Percentiles rank a stretch among this genome's conserved stretches.
Evolutionary conservation across 2,888 invertebrate species (phyloP).

Genomic region (Agrypnus murinus): DNA sequence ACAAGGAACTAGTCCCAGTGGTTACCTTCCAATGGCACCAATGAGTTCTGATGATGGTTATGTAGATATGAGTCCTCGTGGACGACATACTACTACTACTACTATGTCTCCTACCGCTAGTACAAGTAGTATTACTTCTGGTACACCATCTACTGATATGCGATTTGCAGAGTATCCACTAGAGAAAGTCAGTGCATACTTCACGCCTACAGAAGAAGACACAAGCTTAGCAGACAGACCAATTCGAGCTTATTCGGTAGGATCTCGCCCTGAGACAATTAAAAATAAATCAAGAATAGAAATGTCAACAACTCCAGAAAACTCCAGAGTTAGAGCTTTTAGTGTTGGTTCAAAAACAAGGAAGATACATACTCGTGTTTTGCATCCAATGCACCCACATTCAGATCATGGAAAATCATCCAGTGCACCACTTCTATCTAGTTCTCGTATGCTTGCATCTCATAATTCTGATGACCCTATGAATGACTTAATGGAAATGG

Average conservation of each 20-base stretch:
- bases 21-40: constrained; percentile 82
- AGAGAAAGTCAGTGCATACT: constrained; percentile 86
- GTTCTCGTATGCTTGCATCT: constrained; percentile 69
- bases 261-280: constrained; percentile 81
- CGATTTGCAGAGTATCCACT: constrained; percentile 85
- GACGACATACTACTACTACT: constrained; percentile 66
- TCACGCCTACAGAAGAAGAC: constrained; percentile 78
- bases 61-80: constrained; percentile 75
- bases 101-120: constrained; percentile 79
- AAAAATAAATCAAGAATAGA: constrained; percentile 58
- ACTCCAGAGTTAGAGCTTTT: constrained; percentile 81
- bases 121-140: constrained; percentile 84
- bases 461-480: constrained; percentile 76
- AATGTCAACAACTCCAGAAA: constrained; percentile 71
- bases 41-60: constrained; percentile 72
- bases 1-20: constrained; percentile 54
- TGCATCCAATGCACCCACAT: constrained; percentile 61
- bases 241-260: constrained; percentile 89
- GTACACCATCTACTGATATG: constrained; percentile 87
- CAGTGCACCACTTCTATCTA: constrained; percentile 80
- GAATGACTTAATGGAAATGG: constrained; percentile 90
- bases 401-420: constrained; percentile 75
- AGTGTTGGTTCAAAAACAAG: constrained; percentile 84
- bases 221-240: constrained; percentile 73
- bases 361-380: constrained; percentile 67